Evolutionary conservation across 1,140 invertebrate species (phyloP), one percentile per base, ranked within the genome.

Genomic region (Cyrtorhinus lividipennis): DNA sequence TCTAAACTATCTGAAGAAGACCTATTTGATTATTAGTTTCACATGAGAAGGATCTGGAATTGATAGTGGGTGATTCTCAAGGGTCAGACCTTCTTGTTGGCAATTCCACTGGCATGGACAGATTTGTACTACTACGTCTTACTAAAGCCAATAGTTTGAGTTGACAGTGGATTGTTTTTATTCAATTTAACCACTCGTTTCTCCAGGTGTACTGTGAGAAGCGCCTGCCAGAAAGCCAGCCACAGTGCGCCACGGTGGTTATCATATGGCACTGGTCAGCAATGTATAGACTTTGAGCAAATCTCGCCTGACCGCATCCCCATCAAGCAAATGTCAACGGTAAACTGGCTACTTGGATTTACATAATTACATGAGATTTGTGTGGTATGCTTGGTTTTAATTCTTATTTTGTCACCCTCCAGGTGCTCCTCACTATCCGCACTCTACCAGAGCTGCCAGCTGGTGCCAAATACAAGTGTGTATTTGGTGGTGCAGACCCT

Each of bases 201-300:
- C 15, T 38, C 15, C 69, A 85, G 89, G 59, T 95, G 92, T 72
- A 94, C 90, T 0, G 81, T 94, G 1, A 82, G 90, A 67, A 83
- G 80, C 65, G 87, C 88, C 48, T 95, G 92, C 73, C 88, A 92
- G 70, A 90, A 93, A 74, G 90, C 92, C 46, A 90, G 86, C 60
- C 80, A 84, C 53, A 90, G 89, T 68, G 87, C 90, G 60, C 90
- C 92, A 1, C 79, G 92, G 24, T 98, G 94, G 94, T 75, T 97
- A 22, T 92, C 92, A 0, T 79, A 95, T 65, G 90, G 88, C 24
- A 90, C 87, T 18, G 89, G 90, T 2, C 90, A 93, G 68, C 90
- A 95, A 69, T 97, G 94, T 72, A 95, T 96, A 69, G 92, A 95
- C 73, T 96, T 98, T 73, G 91, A 95, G 72, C 87, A 91, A 71